A percentile compares a stretch with the other conserved stretches of the same genome.
Evolutionary conservation across 2,888 invertebrate genomes (phyloP).

Genomic region (Aphodius granarius): DNA sequence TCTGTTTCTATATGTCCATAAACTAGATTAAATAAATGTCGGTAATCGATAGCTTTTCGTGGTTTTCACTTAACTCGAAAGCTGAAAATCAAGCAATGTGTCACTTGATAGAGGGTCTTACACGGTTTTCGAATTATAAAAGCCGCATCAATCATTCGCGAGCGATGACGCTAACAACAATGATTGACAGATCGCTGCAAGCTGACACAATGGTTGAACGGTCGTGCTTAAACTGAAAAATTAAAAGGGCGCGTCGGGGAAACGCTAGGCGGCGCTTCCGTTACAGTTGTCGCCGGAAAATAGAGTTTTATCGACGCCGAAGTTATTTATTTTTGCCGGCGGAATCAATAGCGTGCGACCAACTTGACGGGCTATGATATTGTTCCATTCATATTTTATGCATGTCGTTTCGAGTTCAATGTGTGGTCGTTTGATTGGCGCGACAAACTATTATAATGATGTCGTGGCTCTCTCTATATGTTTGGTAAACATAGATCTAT

Average conservation of each 20-base stretch:
- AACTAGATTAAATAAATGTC: too few relatives aligned
- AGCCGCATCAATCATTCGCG: not conserved
- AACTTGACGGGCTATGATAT: not conserved
- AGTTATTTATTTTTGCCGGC: not conserved
- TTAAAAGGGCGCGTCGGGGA: not conserved
- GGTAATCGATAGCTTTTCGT: too few relatives aligned
- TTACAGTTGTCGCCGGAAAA: not conserved
- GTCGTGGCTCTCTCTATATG: too few relatives aligned
- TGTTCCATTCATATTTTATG: not conserved
- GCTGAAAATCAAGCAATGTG: not conserved
- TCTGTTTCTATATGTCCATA: too few relatives aligned
- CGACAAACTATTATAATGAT: too few relatives aligned
- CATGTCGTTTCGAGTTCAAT: not conserved
- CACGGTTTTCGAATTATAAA: not conserved
- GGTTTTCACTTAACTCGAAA: not conserved
- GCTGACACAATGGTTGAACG: not conserved
- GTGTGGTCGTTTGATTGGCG: too few relatives aligned
- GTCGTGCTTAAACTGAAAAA: not conserved
- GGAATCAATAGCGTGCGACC: not conserved
- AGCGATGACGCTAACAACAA: not conserved
- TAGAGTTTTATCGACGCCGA: not conserved
- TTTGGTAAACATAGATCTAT: too few relatives aligned
- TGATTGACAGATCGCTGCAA: not conserved
- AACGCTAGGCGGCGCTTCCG: not conserved
- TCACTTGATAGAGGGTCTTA: not conserved